Base-by-base conservation (phyloP, 2,888 invertebrate genomes). In the Oscheius onirici region DNA sequence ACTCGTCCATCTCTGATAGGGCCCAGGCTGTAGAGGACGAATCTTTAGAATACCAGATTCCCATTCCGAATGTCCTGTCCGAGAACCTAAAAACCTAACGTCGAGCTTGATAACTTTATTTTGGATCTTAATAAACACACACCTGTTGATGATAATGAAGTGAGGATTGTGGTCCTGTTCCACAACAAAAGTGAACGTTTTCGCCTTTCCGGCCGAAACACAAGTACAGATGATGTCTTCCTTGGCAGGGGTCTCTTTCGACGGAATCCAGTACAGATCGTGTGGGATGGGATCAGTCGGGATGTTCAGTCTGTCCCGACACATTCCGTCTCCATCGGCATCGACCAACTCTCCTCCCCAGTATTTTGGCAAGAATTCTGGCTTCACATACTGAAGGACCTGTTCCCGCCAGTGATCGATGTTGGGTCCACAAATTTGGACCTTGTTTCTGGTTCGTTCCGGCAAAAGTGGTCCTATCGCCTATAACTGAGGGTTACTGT, bases 1-100 rank as follows among this genome's bases (percentile, higher is more conserved):
- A 73, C 49, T 80, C 78, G 34, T 74, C 67, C 81, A 81, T 79
- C 58, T 79, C 73, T 8, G 69, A 71, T 60, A 79, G 28, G 0
- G 71, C 71, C 49, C 44, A 57, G 43, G 68, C 54, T 10, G 57
- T 55, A 11, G 71, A 69, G 44, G 77, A 72, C 15, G 75, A 71
- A 5, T 73, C 61, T 28, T 46, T 26, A 11, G 63, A 63, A 51
- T 79, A 72, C 76, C 78, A 81, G 28, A 81, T 75, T 26, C 79
- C 81, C 80, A 80, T 80, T 13, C 80, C 80, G 65, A 77, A 83
- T 15, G 83, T 83, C n/a, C 83, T 76, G 57, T 83, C 81, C 40
- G 77, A 78, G 60, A 74, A 83, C 63, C 82, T 81, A 58, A 63
- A 76, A 28, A n/a, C n/a, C n/a, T n/a, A n/a, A n/a, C n/a, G n/a